phyloP scores from a whole-genome alignment of 35 echinoderm and acorn worm genomes.

The Acanthaster planci region DNA sequence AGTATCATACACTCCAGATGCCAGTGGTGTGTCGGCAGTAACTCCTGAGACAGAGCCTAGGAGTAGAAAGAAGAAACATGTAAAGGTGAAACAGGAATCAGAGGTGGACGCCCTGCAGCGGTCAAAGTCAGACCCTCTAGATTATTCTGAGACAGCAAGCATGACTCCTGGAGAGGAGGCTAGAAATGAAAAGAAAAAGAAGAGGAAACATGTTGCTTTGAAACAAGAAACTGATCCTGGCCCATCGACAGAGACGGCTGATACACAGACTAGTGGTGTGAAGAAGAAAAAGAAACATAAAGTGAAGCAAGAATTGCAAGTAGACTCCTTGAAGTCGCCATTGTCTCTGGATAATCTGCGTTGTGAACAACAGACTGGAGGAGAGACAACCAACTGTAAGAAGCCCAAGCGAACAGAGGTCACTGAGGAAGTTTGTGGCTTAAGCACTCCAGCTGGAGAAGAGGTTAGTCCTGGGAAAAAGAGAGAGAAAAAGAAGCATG shows the following conservation, averaged over 20 bases:
- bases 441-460: background rate
- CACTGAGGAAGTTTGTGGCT: background rate
- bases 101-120: background rate
- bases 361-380: background rate
- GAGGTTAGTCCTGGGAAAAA: background rate
- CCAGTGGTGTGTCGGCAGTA: background rate
- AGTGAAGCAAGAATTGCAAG: background rate
- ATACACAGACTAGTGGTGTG: too few relatives aligned
- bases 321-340: background rate
- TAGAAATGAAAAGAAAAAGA: background rate
- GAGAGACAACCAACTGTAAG: background rate
- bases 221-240: background rate
- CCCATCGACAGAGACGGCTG: background rate
- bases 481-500: conserved; percentile 9
- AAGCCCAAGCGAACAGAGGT: background rate
- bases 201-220: background rate
- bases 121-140: background rate
- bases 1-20: too few relatives aligned
- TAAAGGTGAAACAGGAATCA: background rate
- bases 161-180: too few relatives aligned
- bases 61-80: background rate
- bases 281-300: background rate
- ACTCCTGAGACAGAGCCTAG: background rate
- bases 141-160: too few relatives aligned
- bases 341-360: background rate